phyloP scores from a whole-genome alignment of 2,797 vertebrate genomes.

The Gambelia wislizenii region DNA sequence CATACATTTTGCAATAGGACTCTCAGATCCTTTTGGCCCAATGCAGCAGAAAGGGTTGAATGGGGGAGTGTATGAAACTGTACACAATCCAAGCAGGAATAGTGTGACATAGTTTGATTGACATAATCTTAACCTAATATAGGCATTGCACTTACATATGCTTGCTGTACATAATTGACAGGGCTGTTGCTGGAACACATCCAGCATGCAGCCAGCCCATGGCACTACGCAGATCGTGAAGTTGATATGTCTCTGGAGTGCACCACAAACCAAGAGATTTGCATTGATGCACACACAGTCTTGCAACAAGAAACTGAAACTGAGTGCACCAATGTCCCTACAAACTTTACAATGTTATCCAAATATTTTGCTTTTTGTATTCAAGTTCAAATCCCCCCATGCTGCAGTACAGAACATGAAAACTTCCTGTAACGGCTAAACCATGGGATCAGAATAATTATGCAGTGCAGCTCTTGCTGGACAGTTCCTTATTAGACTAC shows the following conservation, averaged over 20 bases:
- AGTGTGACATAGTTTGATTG: not conserved
- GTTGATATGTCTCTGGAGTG: not conserved
- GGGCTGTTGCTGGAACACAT: not conserved
- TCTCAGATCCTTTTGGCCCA: not conserved
- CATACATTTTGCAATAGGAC: not conserved
- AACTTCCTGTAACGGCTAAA: not conserved
- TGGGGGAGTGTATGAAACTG: not conserved
- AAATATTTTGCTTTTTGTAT: not conserved
- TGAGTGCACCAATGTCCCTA: not conserved
- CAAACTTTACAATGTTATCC: no score
- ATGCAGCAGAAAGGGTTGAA: no score
- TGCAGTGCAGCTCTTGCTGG: not conserved
- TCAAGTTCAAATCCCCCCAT: not conserved
- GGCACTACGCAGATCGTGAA: not conserved
- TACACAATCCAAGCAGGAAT: not conserved
- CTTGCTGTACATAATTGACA: not conserved
- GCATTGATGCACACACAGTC: not conserved
- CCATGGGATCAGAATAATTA: not conserved
- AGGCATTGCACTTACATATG: not conserved
- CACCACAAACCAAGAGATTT: not conserved
- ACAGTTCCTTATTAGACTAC: not conserved
- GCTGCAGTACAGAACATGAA: not conserved
- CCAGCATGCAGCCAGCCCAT: not conserved
- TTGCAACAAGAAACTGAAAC: not conserved
- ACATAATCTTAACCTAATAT: not conserved